Evolutionary conservation across 2,888 invertebrate species (phyloP).

Genomic region (Elysia crispata): DNA sequence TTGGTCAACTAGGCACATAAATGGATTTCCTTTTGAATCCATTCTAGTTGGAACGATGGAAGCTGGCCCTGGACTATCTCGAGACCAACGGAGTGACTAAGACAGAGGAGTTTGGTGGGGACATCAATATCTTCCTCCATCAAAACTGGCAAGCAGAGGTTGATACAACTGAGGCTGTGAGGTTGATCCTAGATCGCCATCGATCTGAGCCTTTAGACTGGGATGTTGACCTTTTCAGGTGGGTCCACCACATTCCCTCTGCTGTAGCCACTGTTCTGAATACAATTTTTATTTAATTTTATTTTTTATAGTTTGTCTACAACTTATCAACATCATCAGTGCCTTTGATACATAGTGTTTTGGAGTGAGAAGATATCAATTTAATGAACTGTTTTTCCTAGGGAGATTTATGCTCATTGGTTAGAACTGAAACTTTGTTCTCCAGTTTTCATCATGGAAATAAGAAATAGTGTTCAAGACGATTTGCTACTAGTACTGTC

Average conservation of each 20-base stretch:
- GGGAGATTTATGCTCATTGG: not conserved
- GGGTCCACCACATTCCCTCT: not conserved
- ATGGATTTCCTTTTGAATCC: too few species aligned
- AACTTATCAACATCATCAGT: too few species aligned
- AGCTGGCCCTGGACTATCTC: constrained; percentile 61
- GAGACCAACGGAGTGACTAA: constrained; percentile 57
- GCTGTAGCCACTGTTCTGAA: too few species aligned
- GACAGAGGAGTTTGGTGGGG: constrained; percentile 52
- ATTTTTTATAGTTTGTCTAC: too few species aligned
- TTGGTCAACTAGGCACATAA: too few species aligned
- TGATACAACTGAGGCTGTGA: constrained; percentile 58
- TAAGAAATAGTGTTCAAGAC: too few species aligned
- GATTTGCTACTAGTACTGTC: too few species aligned
- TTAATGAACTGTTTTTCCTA: not conserved
- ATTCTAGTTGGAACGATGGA: constrained; percentile 49
- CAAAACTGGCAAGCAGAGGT: constrained; percentile 65
- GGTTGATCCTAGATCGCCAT: constrained; percentile 52
- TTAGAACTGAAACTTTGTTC: too few species aligned
- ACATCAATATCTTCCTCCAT: constrained; percentile 58
- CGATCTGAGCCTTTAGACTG: constrained; percentile 55
- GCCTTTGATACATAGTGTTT: too few species aligned
- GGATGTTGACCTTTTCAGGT: constrained; percentile 61
- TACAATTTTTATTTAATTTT: too few species aligned
- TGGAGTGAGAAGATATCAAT: too few species aligned
- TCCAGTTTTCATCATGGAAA: too few species aligned